Base-by-base conservation (phyloP, 2,888 invertebrate species). In the Platycheirus albimanus region DNA sequence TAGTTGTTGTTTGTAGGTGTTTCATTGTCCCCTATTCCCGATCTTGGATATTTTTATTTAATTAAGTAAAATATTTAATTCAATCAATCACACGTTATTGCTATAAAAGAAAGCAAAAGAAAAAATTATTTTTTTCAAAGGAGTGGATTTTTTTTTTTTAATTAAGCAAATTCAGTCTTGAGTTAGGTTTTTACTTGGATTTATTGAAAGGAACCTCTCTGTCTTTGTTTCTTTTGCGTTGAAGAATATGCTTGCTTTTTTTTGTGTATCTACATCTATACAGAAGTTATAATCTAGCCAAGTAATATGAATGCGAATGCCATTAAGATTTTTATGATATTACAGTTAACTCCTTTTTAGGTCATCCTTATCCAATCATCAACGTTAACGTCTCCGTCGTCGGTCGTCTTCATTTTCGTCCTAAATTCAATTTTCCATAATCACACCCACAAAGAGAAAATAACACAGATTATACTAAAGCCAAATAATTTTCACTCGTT, bases 11-110 rank as follows among this genome's bases (percentile, higher is more conserved):
- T 38, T 56, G 24, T 58, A 58, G 58, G 58, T 41, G 58, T 41
- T 58, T 38, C 20, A 3, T 38, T 5, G 19, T 36, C n/a, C 8
- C n/a, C n/a, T 7, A 6, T 17, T 1, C 17, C n/a, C 13, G 2
- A 13, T 13, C 20, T n/a, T 3, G 6, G 28, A 13, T 69, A 58
- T 33, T 6, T 24, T 38, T 30, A 76, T 76, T 81, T 81, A 81
- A 81, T 81, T 77, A 81, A 71, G 71, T 51, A 58, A 81, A 81
- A 77, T n/a, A n/a, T 72, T 81, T 77, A 51, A 63, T 81, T 71
- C 61, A 66, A 77, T 81, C 81, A 81, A 81, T 81, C 81, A 76
- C 66, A 66, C 61, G 43, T 81, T 81, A 77, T 71, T 43, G 71
- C 66, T 47, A 43, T 45, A n/a, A 58, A 19, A 24, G 30, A 38